Base-by-base conservation (phyloP, 2,797 vertebrate genomes). In the Erpetoichthys calabaricus region DNA sequence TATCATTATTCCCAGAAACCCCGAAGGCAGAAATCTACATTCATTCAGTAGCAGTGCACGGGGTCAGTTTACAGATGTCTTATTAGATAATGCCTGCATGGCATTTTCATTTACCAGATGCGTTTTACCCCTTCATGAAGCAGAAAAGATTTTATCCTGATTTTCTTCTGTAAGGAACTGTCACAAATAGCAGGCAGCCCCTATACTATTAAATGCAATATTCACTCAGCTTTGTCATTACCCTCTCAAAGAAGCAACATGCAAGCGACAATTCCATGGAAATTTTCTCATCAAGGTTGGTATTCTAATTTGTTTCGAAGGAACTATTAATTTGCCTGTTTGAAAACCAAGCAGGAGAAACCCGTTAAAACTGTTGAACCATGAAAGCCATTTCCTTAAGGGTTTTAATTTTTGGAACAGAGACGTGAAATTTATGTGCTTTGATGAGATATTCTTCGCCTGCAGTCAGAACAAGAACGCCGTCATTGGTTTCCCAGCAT, bases 301-400 rank as follows among this genome's bases (percentile, higher is more conserved):
- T 83, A 87, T 89, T 88, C 82, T 80, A 85, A 89, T 93, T 90
- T 89, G 86, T 90, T 89, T 90, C 83, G 86, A 83, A 85, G 83
- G 82, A 89, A 87, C 82, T 80, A 89, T 94, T 92, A 88, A 94
- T 92, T 91, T 90, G 75, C 82, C 86, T 81, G 85, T 91, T 91
- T 88, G 76, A 78, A 83, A 87, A 75, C 81, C 82, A 81, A 86
- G 82, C 82, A 81, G 89, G 82, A 91, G 79, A 84, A 79, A 83
- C 82, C 83, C 84, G 86, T 87, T 86, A 87, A 91, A 88, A 79
- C 70, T 68, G 59, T 66, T 87, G 84, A 91, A 89, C 86, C 84
- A 75, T 89, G 81, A 88, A 91, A 91, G 75, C 82, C 88, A 87
- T 90, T 91, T 90, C 88, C 86, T 85, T 80, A 79, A 87, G 82